Percentiles rank a stretch among this genome's conserved stretches.
Evolutionary conservation across 2,797 vertebrate genomes (phyloP).

Genomic region (Notamacropus eugenii): DNA sequence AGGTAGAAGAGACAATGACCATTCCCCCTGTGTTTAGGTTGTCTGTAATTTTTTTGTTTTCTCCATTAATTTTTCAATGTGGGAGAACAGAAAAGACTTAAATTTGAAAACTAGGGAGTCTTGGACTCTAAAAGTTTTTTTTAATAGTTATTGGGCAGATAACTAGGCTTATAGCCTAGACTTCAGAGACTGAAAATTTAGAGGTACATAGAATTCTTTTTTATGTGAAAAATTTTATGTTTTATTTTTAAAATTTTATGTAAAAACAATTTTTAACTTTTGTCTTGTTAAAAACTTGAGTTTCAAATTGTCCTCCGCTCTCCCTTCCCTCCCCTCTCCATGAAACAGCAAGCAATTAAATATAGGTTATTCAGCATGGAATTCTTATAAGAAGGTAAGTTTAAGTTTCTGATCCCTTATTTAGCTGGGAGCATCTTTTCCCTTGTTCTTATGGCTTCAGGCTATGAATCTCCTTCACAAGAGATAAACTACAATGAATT

Average conservation of each 20-base stretch:
- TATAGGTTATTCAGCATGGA: neutral
- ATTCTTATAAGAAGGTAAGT: neutral
- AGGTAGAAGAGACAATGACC: neutral
- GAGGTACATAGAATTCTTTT: neutral
- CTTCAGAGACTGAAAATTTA: neutral
- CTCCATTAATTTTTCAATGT: neutral
- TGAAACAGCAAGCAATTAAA: neutral
- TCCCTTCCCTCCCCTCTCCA: neutral
- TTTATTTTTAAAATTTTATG: neutral
- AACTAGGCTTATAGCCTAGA: neutral
- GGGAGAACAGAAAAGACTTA: neutral
- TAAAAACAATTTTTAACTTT: neutral
- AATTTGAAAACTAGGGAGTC: neutral
- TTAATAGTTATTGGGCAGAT: neutral
- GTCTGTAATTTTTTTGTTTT: neutral
- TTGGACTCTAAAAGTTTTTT: neutral
- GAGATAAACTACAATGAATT: neutral
- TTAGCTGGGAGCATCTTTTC: neutral
- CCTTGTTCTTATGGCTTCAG: neutral
- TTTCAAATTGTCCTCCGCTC: neutral
- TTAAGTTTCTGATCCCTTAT: neutral
- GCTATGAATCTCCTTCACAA: neutral
- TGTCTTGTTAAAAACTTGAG: neutral
- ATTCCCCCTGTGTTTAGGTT: neutral
- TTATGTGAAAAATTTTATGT: neutral